Evolutionary conservation across 2,888 invertebrate genomes (phyloP).

Genomic region (Hanleya hanleyi): DNA sequence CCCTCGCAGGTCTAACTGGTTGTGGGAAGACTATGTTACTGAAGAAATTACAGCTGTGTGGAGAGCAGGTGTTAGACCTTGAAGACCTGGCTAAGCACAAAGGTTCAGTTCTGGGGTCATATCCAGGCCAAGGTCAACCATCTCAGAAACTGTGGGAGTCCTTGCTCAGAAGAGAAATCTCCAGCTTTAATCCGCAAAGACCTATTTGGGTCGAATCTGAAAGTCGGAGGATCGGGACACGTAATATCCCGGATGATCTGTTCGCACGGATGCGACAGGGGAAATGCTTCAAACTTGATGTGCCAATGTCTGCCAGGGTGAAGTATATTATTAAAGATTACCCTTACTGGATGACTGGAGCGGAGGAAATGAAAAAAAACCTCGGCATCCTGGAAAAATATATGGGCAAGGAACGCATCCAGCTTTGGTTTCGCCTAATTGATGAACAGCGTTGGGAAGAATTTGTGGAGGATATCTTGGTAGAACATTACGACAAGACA

Average conservation of each 20-base stretch:
- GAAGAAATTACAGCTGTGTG: constrained; percentile 33
- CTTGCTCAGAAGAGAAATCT: constrained; percentile 32
- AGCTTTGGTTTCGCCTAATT: constrained; percentile 43
- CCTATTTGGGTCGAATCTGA: constrained; percentile 58
- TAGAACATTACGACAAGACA: constrained; percentile 51
- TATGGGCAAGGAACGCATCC: constrained; percentile 35
- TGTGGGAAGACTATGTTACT: constrained; percentile 52
- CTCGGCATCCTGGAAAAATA: constrained; percentile 37
- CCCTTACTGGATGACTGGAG: constrained; percentile 46
- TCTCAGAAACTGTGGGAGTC: constrained; percentile 50
- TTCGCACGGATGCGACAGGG: constrained; percentile 38
- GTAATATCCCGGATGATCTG: constrained; percentile 38
- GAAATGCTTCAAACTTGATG: constrained; percentile 37
- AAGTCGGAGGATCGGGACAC: constrained; percentile 47
- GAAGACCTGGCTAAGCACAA: constrained; percentile 55
- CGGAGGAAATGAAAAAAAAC: constrained; percentile 31
- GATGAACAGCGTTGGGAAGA: constrained; percentile 42
- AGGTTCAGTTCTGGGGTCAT: constrained; percentile 52
- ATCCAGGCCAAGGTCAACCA: constrained; percentile 49
- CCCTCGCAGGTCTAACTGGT: constrained; percentile 50
- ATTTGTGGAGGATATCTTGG: constrained; percentile 47
- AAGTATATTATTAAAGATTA: constrained; percentile 47
- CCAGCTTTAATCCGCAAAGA: constrained; percentile 26
- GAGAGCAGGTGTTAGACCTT: constrained; percentile 53
- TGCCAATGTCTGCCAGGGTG: constrained; percentile 50